These are phyloP conservation scores for Amyelois transitella DNA, from an alignment of 1,140 invertebrate species.

Conservation along the genomic window DNA sequence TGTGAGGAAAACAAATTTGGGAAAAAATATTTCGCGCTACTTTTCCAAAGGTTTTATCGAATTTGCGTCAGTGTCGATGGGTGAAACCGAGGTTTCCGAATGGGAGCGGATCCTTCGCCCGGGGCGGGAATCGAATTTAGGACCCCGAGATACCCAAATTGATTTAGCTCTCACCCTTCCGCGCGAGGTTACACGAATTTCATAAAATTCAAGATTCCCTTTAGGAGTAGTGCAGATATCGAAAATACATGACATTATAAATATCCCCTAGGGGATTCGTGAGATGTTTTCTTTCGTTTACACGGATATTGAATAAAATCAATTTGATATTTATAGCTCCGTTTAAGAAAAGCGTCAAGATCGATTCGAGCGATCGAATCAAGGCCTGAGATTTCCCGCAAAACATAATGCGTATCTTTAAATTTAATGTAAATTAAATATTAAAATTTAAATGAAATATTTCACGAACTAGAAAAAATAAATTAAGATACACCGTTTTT, in stretches of 20 bases:
- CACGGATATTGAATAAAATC: not conserved
- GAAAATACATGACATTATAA: not conserved
- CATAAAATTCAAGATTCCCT: constrained; percentile 18
- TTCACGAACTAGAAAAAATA: no score
- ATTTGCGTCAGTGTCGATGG: constrained; percentile 39
- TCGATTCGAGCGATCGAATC: no score
- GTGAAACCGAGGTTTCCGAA: constrained; percentile 39
- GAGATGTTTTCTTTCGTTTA: not conserved
- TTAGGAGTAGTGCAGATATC: not conserved
- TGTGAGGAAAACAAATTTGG: constrained; percentile 28
- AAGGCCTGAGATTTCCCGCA: no score
- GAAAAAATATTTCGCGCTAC: constrained; percentile 37
- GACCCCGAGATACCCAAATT: constrained; percentile 52
- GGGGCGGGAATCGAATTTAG: constrained; percentile 60
- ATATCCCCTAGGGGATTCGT: not conserved
- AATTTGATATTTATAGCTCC: not conserved
- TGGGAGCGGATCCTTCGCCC: constrained; percentile 34
- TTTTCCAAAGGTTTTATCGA: constrained; percentile 28
- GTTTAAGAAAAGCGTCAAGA: no score
- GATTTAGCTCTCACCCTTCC: constrained; percentile 47
- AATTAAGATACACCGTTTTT: no score
- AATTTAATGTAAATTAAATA: no score
- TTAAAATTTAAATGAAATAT: no score
- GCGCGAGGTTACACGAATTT: constrained; percentile 29
- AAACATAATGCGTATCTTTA: no score